phyloP scores from a whole-genome alignment of 2,113 vertebrate species.

The Rhinolophus ferrumequinum region DNA sequence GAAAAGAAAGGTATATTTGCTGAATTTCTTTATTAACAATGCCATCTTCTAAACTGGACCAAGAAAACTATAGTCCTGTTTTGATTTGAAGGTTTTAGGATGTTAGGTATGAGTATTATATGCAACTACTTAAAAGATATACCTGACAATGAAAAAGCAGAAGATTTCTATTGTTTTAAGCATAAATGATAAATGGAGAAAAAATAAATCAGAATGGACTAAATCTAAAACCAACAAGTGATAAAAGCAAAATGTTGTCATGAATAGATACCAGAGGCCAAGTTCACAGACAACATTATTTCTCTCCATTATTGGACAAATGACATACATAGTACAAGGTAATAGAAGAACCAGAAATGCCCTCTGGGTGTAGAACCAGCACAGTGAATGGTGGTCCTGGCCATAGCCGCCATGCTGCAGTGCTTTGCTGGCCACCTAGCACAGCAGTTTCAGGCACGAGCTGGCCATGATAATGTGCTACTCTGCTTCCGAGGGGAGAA shows the following conservation, averaged over 20 bases:
- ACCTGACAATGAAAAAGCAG: conserved; percentile 7
- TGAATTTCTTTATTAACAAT: background rate
- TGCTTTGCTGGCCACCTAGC: background rate
- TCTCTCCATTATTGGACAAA: background rate
- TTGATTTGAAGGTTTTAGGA: conserved; percentile 29
- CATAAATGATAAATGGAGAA: background rate
- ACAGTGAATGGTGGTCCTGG: background rate
- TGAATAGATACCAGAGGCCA: background rate
- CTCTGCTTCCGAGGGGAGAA: background rate
- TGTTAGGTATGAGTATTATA: conserved; percentile 35
- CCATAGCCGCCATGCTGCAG: background rate
- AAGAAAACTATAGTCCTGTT: background rate
- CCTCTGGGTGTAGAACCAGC: background rate
- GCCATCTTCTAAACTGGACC: conserved; percentile 13
- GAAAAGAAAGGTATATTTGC: conserved; percentile 17
- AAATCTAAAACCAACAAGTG: background rate
- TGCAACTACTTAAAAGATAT: background rate
- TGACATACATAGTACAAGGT: background rate
- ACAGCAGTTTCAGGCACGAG: background rate
- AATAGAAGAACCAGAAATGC: background rate
- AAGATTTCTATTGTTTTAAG: conserved; percentile 17
- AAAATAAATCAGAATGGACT: conserved; percentile 19
- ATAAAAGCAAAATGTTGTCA: conserved; percentile 35
- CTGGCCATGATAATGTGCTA: background rate
- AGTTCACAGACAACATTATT: background rate